Evolutionary conservation across 2,797 vertebrate genomes (phyloP).

Genomic region (Manis javanica): DNA sequence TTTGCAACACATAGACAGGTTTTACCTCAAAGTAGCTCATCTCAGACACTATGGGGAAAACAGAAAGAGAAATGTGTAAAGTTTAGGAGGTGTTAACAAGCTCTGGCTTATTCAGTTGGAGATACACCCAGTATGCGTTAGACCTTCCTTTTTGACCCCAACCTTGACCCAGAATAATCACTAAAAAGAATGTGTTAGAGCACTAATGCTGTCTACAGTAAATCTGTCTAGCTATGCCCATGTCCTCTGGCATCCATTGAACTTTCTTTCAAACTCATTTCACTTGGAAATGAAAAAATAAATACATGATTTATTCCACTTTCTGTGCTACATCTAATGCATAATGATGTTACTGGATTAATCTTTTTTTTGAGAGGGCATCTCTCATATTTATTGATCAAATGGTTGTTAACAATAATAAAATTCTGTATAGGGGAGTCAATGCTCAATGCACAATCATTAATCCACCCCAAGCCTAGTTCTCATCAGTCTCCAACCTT

Average conservation of each 20-base stretch:
- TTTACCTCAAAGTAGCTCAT: background rate
- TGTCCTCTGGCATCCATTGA: background rate
- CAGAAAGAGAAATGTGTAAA: background rate
- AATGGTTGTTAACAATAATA: too few relatives aligned
- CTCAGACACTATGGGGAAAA: background rate
- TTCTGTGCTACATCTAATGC: background rate
- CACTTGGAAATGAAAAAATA: background rate
- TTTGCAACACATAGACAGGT: background rate
- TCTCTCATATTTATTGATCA: too few relatives aligned
- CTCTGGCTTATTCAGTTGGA: background rate
- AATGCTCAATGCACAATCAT: too few relatives aligned
- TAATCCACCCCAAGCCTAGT: too few relatives aligned
- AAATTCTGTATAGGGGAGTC: too few relatives aligned
- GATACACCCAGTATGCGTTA: background rate
- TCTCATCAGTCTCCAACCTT: too few relatives aligned
- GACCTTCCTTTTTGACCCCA: background rate
- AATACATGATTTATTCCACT: background rate
- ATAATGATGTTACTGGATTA: background rate
- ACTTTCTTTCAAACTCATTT: conserved; percentile 29
- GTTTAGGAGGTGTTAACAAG: background rate
- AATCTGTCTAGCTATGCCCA: background rate
- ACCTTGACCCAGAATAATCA: background rate
- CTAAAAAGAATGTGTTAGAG: background rate
- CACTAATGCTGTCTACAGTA: background rate
- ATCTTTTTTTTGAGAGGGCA: too few relatives aligned